phyloP scores from a whole-genome alignment of 2,797 vertebrate genomes.

The Alosa sapidissima region DNA sequence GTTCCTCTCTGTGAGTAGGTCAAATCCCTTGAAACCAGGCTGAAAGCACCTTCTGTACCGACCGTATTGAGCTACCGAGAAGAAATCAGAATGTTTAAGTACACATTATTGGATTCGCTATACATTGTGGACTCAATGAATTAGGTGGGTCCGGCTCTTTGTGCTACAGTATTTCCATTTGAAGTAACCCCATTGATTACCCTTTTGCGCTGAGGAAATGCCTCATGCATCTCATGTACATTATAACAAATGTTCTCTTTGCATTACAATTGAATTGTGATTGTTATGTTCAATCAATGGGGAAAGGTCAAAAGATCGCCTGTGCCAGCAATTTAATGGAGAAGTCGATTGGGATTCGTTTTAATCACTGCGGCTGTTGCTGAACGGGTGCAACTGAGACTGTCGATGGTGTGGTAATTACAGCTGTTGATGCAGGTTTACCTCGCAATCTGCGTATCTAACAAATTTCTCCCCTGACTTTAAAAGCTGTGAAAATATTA shows the following conservation, averaged over 20 bases:
- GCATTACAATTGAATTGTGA: slow-evolving; percentile 99
- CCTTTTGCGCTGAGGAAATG: slow-evolving; percentile 92
- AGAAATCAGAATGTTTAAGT: slow-evolving; percentile 71
- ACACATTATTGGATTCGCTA: slow-evolving; percentile 76
- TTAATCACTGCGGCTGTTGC: slow-evolving; percentile 99
- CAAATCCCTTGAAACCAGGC: neutral
- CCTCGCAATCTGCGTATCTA: slow-evolving; percentile 93
- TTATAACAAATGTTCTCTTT: slow-evolving; percentile 99
- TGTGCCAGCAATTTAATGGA: slow-evolving; percentile 99
- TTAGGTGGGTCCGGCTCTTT: slow-evolving; percentile 65
- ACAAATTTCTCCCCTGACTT: slow-evolving; percentile 87
- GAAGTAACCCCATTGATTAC: slow-evolving; percentile 93
- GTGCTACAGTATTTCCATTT: slow-evolving; percentile 74
- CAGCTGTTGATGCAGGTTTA: slow-evolving; percentile 97
- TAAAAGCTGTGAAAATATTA: slow-evolving; percentile 56
- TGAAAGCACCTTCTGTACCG: neutral
- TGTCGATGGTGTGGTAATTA: slow-evolving; percentile 97
- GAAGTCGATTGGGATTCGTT: slow-evolving; percentile 99
- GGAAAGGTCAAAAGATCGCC: slow-evolving; percentile 98
- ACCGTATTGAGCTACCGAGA: slow-evolving; percentile 45
- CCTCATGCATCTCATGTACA: slow-evolving; percentile 97
- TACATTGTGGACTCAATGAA: slow-evolving; percentile 73
- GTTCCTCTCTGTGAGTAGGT: neutral
- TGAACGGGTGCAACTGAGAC: slow-evolving; percentile 96
- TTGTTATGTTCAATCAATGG: slow-evolving; percentile 99